Conservation (phyloP, 1,140 invertebrate genomes). For the Colletes gigas region DNA sequence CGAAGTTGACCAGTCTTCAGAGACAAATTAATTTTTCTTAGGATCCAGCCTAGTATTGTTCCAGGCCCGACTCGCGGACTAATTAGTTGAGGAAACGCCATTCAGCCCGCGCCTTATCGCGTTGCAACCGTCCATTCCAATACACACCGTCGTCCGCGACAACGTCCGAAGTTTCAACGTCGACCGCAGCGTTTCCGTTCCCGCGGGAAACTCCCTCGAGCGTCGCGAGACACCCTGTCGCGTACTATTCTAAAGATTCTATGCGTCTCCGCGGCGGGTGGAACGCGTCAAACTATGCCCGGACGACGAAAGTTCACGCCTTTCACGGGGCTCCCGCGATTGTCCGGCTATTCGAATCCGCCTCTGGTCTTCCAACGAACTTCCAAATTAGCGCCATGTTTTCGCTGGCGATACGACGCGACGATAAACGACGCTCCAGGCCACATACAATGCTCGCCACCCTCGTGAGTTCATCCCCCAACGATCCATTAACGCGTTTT, state of each 20-base stretch:
- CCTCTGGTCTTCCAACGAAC: conserved; percentile 14
- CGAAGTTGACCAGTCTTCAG: too few species aligned
- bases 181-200: conserved; percentile 28
- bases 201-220: conserved; percentile 29
- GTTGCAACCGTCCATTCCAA: not conserved
- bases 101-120: not conserved
- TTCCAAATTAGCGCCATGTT: conserved; percentile 40
- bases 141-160: not conserved
- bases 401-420: not conserved
- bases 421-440: conserved; percentile 13
- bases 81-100: too few species aligned
- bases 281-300: conserved; percentile 44
- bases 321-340: conserved; percentile 22
- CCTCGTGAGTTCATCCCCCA: too few species aligned
- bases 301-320: conserved; percentile 24
- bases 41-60: too few species aligned
- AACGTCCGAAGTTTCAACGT: conserved; percentile 28
- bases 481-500: too few species aligned
- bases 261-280: conserved; percentile 17
- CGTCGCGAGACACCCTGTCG: conserved; percentile 31
- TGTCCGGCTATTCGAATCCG: conserved; percentile 34
- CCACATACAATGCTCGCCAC: too few species aligned
- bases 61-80: too few species aligned
- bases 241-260: conserved; percentile 47
- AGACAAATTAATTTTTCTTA: too few species aligned